Evolutionary conservation across 2,888 invertebrate species (phyloP).

Genomic region (Campaea margaritaria): DNA sequence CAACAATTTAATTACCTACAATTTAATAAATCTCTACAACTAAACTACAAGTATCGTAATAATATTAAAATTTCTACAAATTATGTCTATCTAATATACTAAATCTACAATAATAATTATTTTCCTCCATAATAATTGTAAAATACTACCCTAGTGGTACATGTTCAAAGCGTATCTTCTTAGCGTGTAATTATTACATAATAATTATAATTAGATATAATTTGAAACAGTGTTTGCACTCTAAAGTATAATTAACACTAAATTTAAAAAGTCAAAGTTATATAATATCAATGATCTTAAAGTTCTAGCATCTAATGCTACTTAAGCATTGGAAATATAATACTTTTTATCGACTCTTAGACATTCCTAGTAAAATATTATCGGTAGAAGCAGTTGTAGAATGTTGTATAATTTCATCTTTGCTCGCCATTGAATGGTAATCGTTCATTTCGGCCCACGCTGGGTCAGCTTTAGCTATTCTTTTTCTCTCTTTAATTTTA

Average conservation of each 20-base stretch:
- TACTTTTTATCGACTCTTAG: slow-evolving; percentile 69
- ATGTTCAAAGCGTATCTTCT: slow-evolving; percentile 35
- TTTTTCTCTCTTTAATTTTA: slow-evolving; percentile 78
- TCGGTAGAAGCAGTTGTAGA: slow-evolving; percentile 79
- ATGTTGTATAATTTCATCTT: slow-evolving; percentile 76
- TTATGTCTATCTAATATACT: slow-evolving; percentile 51
- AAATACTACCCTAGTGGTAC: slow-evolving; percentile 19
- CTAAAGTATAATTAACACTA: slow-evolving; percentile 2
- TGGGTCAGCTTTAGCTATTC: slow-evolving; percentile 79
- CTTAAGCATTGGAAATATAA: slow-evolving; percentile 64
- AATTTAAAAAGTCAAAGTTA: slow-evolving; percentile 22
- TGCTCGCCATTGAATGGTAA: slow-evolving; percentile 79
- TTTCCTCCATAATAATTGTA: slow-evolving; percentile 4
- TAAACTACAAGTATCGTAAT: slow-evolving; percentile 36
- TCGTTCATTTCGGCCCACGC: slow-evolving; percentile 81
- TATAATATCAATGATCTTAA: slow-evolving; percentile 31
- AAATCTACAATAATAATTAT: slow-evolving; percentile 20
- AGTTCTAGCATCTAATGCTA: slow-evolving; percentile 41
- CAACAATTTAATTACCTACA: slow-evolving; percentile 67
- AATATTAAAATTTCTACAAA: slow-evolving; percentile 47
- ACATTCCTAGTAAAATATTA: slow-evolving; percentile 80
- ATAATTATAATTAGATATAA: background rate
- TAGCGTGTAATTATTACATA: slow-evolving; percentile 27
- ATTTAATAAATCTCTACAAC: slow-evolving; percentile 39
- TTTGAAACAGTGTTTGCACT: slow-evolving; percentile 3